A percentile compares a stretch with the other conserved stretches of the same genome.
These are phyloP conservation scores for Ondatra zibethicus DNA, from an alignment of 2,113 vertebrate genomes.

Conservation along the genomic window DNA sequence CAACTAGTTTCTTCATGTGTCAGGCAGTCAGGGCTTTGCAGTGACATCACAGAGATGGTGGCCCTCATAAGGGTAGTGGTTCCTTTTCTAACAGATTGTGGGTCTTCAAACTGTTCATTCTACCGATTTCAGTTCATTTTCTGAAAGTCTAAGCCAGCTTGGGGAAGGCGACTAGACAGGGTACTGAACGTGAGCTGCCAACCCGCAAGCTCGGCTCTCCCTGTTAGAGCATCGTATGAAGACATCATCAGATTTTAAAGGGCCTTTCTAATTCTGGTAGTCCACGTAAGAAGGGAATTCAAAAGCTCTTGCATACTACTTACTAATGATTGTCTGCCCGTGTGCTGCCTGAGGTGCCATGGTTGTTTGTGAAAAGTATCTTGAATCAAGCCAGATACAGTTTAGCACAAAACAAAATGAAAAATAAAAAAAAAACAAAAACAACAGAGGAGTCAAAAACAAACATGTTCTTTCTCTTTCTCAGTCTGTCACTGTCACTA, in stretches of 20 bases:
- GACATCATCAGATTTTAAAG: too few species aligned
- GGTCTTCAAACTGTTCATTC: not conserved
- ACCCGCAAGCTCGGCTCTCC: too few species aligned
- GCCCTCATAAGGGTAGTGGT: not conserved
- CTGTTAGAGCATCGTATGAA: not conserved
- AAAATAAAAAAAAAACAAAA: not conserved
- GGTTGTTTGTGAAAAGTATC: not conserved
- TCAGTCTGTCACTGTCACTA: not conserved
- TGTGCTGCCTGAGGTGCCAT: not conserved
- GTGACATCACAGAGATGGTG: not conserved
- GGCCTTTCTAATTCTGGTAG: too few species aligned
- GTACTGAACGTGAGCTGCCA: not conserved
- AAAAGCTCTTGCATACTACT: not conserved
- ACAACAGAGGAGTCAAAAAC: not conserved
- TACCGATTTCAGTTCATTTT: not conserved
- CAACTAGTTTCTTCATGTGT: not conserved
- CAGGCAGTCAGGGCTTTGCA: not conserved
- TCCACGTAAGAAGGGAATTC: not conserved
- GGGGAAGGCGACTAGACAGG: not conserved
- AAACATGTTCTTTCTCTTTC: not conserved
- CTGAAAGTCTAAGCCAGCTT: not conserved
- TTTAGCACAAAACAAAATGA: not conserved
- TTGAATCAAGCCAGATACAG: not conserved
- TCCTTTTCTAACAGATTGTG: not conserved
- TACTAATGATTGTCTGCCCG: not conserved